Evolutionary conservation across 2,888 invertebrate species (phyloP).

Genomic region (Acleris sparsana): DNA sequence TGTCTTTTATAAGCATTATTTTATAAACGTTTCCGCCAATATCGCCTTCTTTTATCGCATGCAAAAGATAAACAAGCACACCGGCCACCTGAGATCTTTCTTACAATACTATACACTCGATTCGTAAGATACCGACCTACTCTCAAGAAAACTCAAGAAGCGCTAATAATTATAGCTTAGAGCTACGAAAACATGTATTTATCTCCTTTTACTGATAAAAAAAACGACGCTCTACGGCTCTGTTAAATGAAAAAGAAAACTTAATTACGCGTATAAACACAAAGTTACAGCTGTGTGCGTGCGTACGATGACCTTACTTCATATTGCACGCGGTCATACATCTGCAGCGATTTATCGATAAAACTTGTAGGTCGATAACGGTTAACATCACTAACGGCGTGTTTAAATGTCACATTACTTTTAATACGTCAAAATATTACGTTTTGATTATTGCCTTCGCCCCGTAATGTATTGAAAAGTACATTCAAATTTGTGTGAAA

Average conservation of each 20-base stretch:
- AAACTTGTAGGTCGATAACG: conserved; percentile 36
- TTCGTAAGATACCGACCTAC: neutral
- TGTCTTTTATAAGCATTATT: too few relatives aligned
- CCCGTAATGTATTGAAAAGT: too few relatives aligned
- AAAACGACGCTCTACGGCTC: conserved; percentile 12
- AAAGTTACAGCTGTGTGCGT: conserved; percentile 1
- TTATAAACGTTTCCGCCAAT: too few relatives aligned
- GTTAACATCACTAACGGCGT: conserved; percentile 24
- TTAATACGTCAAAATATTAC: too few relatives aligned
- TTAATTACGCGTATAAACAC: conserved; percentile 27
- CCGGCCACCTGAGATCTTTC: too few relatives aligned
- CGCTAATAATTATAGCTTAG: conserved; percentile 1
- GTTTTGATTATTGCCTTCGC: too few relatives aligned
- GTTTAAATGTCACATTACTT: neutral
- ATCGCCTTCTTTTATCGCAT: too few relatives aligned
- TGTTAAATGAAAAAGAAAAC: conserved; percentile 32
- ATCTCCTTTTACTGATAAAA: neutral
- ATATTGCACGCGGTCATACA: conserved; percentile 68
- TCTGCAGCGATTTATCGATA: conserved; percentile 49
- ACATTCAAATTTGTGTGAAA: too few relatives aligned
- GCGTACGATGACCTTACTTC: conserved; percentile 58
- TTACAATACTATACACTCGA: too few relatives aligned
- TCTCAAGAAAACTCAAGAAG: neutral
- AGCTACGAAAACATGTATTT: neutral
- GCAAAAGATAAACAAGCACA: too few relatives aligned